Evolutionary conservation across 2,797 vertebrate species (phyloP), one percentile per base, ranked within the genome.

Genomic region (Phrynocephalus guinanensis): DNA sequence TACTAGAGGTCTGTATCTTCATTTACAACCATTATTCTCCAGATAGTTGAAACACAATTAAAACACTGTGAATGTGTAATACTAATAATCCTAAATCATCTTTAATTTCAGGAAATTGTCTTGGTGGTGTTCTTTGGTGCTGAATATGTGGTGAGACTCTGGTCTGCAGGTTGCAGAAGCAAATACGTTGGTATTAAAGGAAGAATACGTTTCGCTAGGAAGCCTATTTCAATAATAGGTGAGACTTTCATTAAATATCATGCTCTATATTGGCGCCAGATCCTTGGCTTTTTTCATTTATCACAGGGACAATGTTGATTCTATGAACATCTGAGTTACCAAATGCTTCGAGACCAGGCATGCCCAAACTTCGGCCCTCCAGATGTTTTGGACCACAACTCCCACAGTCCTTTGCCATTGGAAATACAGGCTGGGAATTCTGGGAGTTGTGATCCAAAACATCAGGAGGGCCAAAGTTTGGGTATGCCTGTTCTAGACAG

Each of bases 171-270:
- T 93, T 98, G 98, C 93, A 97, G 98, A 93, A 98, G 97, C 95
- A 98, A 98, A 96, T 98, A 98, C 44, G 96, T 98, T 56, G 98
- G 98, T 88, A 96, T 99, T 94, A 97, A 96, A 92, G 98, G 98
- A 84, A 97, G 98, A 82, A 97, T 98, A 71, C 96, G 97, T n/a
- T 98, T 98, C 95, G 96, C 98, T 95, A 97, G 98, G 94, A 98
- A 99, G 94, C 98, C 98, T 90, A 98, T 98, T 95, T 98, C 98
- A 44, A 97, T 98, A 91, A 98, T 98, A 85, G 98, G 98, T 98
- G 92, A 96, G 94, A 78, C 68, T 28, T 30, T 26, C 66, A 76
- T 83, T 28, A 38, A 30, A 75, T 75, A 72, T 63, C 13, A 20
- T 77, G 20, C 11, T 18, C 11, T 73, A 10, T 71, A 6, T 50